Percentiles rank a stretch among this genome's conserved stretches.
These are phyloP conservation scores for Clinocottus analis DNA, from an alignment of 2,113 vertebrate species.

Conservation along the genomic window DNA sequence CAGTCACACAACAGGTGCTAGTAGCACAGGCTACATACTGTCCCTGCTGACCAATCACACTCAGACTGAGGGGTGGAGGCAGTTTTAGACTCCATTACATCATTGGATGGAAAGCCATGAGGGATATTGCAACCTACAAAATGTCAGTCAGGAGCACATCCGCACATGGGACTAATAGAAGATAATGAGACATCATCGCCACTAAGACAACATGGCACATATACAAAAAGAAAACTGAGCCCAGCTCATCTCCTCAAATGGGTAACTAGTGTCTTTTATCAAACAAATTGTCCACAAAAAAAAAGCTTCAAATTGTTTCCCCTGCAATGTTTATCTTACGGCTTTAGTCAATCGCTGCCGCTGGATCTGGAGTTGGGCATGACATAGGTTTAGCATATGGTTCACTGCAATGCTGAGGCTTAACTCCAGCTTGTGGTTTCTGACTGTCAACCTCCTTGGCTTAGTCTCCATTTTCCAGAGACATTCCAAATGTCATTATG, in stretches of 20 bases:
- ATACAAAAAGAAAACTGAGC: constrained; percentile 59
- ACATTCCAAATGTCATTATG: constrained; percentile 79
- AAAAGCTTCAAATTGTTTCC: constrained; percentile 73
- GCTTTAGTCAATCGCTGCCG: constrained; percentile 75
- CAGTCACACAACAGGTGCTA: constrained; percentile 77
- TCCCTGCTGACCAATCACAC: constrained; percentile 60
- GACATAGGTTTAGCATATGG: constrained; percentile 79
- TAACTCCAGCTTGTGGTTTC: constrained; percentile 78
- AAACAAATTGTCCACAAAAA: constrained; percentile 75
- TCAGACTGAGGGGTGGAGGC: constrained; percentile 38
- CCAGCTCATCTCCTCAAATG: constrained; percentile 46
- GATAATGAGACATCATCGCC: constrained; percentile 70
- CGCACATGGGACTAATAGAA: constrained; percentile 69
- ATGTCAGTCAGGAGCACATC: constrained; percentile 54
- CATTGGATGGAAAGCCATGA: constrained; percentile 48
- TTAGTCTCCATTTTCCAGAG: constrained; percentile 73
- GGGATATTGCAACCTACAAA: constrained; percentile 59
- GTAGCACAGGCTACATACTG: constrained; percentile 51
- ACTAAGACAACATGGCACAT: constrained; percentile 65
- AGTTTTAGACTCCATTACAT: constrained; percentile 49
- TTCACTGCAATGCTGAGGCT: constrained; percentile 77
- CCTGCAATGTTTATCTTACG: constrained; percentile 78
- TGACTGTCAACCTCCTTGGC: constrained; percentile 76
- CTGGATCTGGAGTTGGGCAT: constrained; percentile 71
- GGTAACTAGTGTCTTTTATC: constrained; percentile 68